These are phyloP conservation scores for Chloropsis cyanopogon DNA, from an alignment of 2,113 vertebrate genomes.

Conservation along the genomic window DNA sequence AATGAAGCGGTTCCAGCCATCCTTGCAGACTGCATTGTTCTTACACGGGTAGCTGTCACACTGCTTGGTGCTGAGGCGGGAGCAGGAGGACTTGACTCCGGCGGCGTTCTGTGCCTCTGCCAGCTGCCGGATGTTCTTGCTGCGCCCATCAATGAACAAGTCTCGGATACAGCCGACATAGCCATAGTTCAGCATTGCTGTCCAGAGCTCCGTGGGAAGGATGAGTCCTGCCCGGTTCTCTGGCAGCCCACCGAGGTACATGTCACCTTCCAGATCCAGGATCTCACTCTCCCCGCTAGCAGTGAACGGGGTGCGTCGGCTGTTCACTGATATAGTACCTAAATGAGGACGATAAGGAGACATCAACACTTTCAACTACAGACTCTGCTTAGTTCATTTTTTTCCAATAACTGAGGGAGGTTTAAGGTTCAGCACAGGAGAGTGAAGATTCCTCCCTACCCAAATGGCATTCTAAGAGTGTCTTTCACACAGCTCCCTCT, in stretches of 20 bases:
- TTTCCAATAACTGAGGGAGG: background rate
- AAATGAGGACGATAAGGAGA: background rate
- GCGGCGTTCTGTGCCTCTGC: conserved; percentile 88
- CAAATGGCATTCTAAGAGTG: background rate
- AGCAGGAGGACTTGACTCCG: conserved; percentile 89
- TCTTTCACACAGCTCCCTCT: background rate
- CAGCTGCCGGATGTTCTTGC: conserved; percentile 95
- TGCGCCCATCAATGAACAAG: conserved; percentile 93
- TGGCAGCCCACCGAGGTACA: conserved; percentile 92
- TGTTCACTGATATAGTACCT: conserved; percentile 99
- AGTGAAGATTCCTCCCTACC: background rate
- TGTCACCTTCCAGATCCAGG: conserved; percentile 93
- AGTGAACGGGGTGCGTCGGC: conserved; percentile 90
- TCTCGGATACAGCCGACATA: conserved; percentile 95
- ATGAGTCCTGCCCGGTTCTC: conserved; percentile 88
- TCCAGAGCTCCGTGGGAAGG: conserved; percentile 96
- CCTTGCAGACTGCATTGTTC: conserved; percentile 89
- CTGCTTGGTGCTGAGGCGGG: conserved; percentile 84
- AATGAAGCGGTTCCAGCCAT: conserved; percentile 97
- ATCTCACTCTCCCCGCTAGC: conserved; percentile 97
- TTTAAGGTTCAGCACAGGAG: background rate
- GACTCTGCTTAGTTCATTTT: background rate
- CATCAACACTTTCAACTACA: background rate
- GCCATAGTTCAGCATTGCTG: conserved; percentile 96
- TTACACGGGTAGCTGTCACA: conserved; percentile 94